These are phyloP conservation scores for Chloebia gouldiae DNA, from an alignment of 2,113 vertebrate genomes.

Conservation along the genomic window DNA sequence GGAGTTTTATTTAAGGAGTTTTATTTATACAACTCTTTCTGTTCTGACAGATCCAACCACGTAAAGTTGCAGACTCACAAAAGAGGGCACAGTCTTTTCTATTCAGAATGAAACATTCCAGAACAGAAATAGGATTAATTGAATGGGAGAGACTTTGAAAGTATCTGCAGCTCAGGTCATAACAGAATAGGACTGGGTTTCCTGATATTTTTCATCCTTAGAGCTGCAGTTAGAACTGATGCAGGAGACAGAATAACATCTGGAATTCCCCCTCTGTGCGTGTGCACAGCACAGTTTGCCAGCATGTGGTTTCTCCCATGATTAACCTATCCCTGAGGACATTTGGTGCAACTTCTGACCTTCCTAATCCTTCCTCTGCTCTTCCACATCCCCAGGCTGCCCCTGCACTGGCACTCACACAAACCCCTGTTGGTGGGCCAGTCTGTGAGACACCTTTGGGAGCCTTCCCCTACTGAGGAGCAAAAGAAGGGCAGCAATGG, in stretches of 20 bases:
- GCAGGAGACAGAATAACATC: background rate
- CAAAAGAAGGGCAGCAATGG: background rate
- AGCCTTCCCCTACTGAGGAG: background rate
- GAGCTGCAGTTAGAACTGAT: background rate
- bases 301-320: background rate
- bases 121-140: background rate
- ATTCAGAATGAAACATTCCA: background rate
- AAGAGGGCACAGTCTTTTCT: background rate
- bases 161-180: background rate
- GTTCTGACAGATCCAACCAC: background rate
- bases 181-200: background rate
- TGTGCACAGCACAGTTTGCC: background rate
- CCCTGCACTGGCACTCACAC: background rate
- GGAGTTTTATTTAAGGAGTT: background rate
- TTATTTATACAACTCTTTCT: background rate
- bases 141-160: background rate
- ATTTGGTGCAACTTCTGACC: background rate
- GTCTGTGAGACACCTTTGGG: background rate
- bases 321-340: background rate
- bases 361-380: background rate
- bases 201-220: background rate
- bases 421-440: background rate
- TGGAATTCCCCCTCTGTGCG: background rate
- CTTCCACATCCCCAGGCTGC: background rate
- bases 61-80: background rate